These are phyloP conservation scores for Osmoderma eremita DNA, from an alignment of 2,888 invertebrate genomes.

Conservation along the genomic window DNA sequence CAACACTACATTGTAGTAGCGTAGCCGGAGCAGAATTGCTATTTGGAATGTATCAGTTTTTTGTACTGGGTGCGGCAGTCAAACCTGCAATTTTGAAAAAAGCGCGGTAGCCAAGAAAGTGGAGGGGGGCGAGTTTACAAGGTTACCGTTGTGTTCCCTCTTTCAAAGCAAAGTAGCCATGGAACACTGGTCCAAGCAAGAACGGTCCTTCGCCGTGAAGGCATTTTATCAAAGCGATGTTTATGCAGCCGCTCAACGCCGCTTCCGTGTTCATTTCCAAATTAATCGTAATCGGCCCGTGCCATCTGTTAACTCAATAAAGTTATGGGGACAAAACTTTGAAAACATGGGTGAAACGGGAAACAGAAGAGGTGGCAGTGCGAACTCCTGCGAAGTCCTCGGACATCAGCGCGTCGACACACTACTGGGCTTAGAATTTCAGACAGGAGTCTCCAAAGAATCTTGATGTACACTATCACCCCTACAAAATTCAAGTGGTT, in stretches of 20 bases:
- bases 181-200: background rate
- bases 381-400: no score
- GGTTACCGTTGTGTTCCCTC: background rate
- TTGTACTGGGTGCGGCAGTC: background rate
- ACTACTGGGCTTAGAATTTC: no score
- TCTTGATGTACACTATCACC: no score
- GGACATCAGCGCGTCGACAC: no score
- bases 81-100: background rate
- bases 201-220: slow-evolving; percentile 4
- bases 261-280: background rate
- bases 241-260: background rate
- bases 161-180: background rate
- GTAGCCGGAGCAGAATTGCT: no score
- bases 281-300: slow-evolving; percentile 11
- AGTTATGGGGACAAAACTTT: background rate
- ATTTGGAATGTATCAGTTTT: no score
- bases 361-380: slow-evolving; percentile 10
- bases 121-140: background rate
- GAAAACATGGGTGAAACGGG: slow-evolving; percentile 14
- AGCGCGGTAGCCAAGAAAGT: background rate
- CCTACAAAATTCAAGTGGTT: no score
- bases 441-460: no score
- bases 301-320: background rate
- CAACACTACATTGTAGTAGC: no score
- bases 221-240: background rate